phyloP scores from a whole-genome alignment of 2,797 vertebrate species.

The Carapus acus region DNA sequence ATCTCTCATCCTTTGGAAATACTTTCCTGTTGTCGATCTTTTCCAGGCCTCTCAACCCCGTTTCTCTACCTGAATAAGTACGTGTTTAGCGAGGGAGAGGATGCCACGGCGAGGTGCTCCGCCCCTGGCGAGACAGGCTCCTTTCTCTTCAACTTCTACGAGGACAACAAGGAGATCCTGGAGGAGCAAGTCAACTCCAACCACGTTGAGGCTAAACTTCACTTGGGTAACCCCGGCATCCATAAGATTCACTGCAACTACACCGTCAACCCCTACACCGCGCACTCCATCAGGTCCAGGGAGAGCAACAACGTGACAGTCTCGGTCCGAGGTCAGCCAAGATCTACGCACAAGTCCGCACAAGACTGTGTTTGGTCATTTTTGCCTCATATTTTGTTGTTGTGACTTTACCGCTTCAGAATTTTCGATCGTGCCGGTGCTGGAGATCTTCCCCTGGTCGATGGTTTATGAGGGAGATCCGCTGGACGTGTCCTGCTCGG shows the following conservation, averaged over 20 bases:
- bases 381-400: neutral
- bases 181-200: accelerated
- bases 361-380: neutral
- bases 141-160: constrained; percentile 56
- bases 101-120: constrained; percentile 44
- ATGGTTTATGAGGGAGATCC: constrained; percentile 67
- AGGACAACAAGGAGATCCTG: constrained; percentile 16
- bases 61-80: constrained; percentile 29
- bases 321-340: constrained; percentile 53
- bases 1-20: neutral
- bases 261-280: constrained; percentile 9
- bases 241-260: constrained; percentile 61
- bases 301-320: constrained; percentile 44
- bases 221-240: constrained; percentile 1
- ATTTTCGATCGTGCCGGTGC: constrained; percentile 34
- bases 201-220: constrained; percentile 3
- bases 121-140: constrained; percentile 53
- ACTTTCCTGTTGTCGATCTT: neutral
- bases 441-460: constrained; percentile 50
- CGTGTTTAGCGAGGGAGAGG: constrained; percentile 54
- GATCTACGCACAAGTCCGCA: neutral
- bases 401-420: constrained; percentile 45
- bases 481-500: constrained; percentile 51
- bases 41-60: constrained; percentile 66
- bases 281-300: constrained; percentile 15